Percentiles rank a stretch among this genome's conserved stretches.
These are phyloP conservation scores for Caenorhabditis drosophilae DNA, from an alignment of 2,888 invertebrate genomes.

Conservation along the genomic window DNA sequence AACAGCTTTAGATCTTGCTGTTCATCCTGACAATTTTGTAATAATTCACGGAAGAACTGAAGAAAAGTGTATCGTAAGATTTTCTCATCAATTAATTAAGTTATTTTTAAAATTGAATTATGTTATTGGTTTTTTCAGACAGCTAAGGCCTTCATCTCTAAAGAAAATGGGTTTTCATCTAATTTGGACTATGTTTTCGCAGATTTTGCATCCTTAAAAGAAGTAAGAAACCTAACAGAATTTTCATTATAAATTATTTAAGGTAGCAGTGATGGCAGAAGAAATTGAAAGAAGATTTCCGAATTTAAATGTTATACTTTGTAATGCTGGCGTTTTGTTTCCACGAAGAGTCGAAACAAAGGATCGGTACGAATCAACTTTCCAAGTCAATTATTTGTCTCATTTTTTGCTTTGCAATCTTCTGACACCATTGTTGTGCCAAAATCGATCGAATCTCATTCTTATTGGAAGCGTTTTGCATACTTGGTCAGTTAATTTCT, in stretches of 20 bases:
- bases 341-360: constrained; percentile 53
- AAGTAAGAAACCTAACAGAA: constrained; percentile 32
- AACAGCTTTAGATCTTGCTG: constrained; percentile 50
- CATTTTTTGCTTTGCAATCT: constrained; percentile 62
- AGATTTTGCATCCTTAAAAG: constrained; percentile 58
- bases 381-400: constrained; percentile 68
- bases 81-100: neutral
- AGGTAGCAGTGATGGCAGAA: constrained; percentile 62
- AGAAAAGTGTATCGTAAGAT: constrained; percentile 54
- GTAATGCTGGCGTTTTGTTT: constrained; percentile 64
- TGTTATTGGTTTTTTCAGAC: constrained; percentile 25
- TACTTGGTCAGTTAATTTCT: constrained; percentile 52
- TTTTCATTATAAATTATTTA: constrained; percentile 3
- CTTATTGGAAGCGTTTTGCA: constrained; percentile 68
- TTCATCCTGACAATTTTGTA: constrained; percentile 63
- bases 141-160: constrained; percentile 41
- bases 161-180: constrained; percentile 41
- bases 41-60: constrained; percentile 63
- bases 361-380: constrained; percentile 63
- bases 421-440: constrained; percentile 51
- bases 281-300: constrained; percentile 62
- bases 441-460: constrained; percentile 59
- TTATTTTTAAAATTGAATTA: neutral
- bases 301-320: constrained; percentile 59
- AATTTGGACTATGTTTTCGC: constrained; percentile 62